phyloP scores from a whole-genome alignment of 2,888 invertebrate genomes.

The Cantharis nigra region DNA sequence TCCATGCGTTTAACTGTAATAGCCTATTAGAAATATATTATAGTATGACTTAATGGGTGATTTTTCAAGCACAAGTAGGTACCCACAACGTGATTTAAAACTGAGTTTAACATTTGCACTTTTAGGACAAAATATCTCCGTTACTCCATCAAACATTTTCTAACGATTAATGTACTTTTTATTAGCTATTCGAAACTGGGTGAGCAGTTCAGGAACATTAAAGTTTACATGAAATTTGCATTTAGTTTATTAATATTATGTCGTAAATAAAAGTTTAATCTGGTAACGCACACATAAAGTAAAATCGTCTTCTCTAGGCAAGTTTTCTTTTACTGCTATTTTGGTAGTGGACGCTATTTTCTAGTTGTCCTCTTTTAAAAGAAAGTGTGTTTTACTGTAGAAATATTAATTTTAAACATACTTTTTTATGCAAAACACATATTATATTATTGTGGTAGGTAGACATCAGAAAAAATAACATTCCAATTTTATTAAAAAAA shows the following conservation, averaged over 20 bases:
- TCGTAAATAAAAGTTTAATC: background rate
- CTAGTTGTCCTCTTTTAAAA: background rate
- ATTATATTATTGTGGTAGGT: background rate
- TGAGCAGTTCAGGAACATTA: background rate
- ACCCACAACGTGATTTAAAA: constrained; percentile 10
- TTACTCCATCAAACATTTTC: background rate
- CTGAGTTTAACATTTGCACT: background rate
- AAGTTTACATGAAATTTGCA: background rate
- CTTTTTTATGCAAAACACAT: background rate
- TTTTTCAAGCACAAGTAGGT: constrained; percentile 15
- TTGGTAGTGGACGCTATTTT: background rate
- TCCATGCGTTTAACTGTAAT: constrained; percentile 39
- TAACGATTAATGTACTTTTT: background rate
- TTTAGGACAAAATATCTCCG: background rate
- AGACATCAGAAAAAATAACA: no score
- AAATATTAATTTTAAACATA: constrained; percentile 2
- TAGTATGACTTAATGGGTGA: constrained; percentile 23
- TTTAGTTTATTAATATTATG: background rate
- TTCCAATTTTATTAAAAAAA: background rate
- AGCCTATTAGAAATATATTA: constrained; percentile 37
- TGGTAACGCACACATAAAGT: background rate
- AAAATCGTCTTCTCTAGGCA: background rate
- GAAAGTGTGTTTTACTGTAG: background rate
- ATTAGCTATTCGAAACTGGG: background rate
- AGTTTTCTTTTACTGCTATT: background rate